Percentiles rank a stretch among this genome's conserved stretches.
Conservation (phyloP, 2,888 invertebrate species). For the Tupiocoris notatus region DNA sequence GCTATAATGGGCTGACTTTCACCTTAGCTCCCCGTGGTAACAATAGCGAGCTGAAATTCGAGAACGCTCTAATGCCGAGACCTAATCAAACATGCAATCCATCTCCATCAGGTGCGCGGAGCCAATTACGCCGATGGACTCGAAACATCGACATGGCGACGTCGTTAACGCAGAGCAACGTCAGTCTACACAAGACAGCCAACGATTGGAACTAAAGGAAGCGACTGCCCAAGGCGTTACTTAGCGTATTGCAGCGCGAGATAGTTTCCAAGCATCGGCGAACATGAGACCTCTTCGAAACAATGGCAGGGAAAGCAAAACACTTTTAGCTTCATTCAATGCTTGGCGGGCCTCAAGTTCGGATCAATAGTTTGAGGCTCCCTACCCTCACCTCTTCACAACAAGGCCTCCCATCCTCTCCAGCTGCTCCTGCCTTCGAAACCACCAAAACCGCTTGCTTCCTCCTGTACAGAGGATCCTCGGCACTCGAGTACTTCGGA, state of each 20-base stretch:
- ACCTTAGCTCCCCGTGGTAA: too few species aligned
- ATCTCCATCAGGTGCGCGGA: neutral
- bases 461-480: neutral
- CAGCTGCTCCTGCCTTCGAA: neutral
- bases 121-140: neutral
- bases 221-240: neutral
- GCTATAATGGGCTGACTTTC: too few species aligned
- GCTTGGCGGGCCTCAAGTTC: constrained; percentile 12
- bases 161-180: neutral
- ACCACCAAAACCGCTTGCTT: neutral
- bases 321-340: constrained; percentile 31
- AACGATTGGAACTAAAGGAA: neutral
- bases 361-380: constrained; percentile 35
- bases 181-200: neutral
- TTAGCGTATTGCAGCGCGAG: constrained; percentile 7
- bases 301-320: constrained; percentile 34
- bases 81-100: neutral
- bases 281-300: neutral
- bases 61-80: neutral
- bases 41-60: neutral
- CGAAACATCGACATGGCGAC: neutral
- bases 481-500: neutral
- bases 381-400: neutral
- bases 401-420: neutral
- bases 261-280: neutral